phyloP scores from a whole-genome alignment of 2,888 invertebrate genomes.

The Dascillus cervinus region DNA sequence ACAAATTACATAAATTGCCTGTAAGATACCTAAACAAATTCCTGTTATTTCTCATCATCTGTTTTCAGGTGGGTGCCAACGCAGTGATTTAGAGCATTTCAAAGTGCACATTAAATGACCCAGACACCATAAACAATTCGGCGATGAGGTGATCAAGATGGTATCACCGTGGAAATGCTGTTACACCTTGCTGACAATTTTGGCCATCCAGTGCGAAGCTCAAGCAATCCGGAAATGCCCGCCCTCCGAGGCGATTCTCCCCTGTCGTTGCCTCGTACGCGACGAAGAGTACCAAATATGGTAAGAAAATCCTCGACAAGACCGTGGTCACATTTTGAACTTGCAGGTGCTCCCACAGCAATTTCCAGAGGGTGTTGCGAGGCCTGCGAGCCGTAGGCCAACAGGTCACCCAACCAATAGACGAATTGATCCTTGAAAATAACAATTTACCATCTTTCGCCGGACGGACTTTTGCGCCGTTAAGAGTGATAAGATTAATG shows the following conservation, averaged over 20 bases:
- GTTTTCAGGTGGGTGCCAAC: too few relatives aligned
- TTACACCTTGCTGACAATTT: conserved; percentile 11
- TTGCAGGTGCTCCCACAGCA: conserved; percentile 87
- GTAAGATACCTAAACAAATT: too few relatives aligned
- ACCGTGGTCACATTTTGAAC: conserved; percentile 4
- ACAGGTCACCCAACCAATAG: conserved; percentile 62
- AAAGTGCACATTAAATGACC: too few relatives aligned
- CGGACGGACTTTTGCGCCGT: conserved; percentile 68
- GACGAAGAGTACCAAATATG: conserved; percentile 79
- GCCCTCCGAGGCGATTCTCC: conserved; percentile 66
- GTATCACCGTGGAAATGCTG: conserved; percentile 11
- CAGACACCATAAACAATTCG: not conserved
- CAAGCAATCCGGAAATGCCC: conserved; percentile 50
- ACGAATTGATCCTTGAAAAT: conserved; percentile 81
- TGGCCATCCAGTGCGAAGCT: conserved; percentile 6
- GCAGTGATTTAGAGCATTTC: too few relatives aligned
- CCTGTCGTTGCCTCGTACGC: conserved; percentile 73
- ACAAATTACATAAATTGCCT: too few relatives aligned
- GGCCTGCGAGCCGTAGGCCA: conserved; percentile 64
- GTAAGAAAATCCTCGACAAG: conserved; percentile 44
- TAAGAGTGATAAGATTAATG: conserved; percentile 73
- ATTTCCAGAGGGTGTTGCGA: conserved; percentile 66
- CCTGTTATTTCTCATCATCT: too few relatives aligned
- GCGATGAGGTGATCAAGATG: conserved; percentile 18
- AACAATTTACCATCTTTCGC: conserved; percentile 81